Evolutionary conservation across 2,113 vertebrate genomes (phyloP).

Genomic region (Chelonoidis abingdonii): DNA sequence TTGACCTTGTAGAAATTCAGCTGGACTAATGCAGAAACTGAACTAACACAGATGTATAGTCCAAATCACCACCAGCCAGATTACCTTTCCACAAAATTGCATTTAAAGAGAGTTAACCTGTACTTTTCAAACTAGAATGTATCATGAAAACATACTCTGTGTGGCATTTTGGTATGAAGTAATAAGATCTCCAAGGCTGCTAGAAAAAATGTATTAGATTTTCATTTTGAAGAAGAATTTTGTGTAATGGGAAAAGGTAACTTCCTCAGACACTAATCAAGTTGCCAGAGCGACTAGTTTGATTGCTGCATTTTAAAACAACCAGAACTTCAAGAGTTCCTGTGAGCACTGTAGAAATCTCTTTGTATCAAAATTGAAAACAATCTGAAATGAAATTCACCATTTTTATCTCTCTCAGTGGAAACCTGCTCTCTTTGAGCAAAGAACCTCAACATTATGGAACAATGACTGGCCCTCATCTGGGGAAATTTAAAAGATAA

Average conservation of each 20-base stretch:
- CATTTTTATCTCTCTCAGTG: not conserved
- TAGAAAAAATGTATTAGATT: not conserved
- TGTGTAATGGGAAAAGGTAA: not conserved
- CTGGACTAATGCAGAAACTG: not conserved
- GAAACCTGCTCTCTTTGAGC: not conserved
- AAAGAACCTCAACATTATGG: not conserved
- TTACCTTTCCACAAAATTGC: not conserved
- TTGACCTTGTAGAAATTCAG: not conserved
- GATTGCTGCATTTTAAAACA: not conserved
- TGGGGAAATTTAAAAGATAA: not conserved
- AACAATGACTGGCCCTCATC: no score
- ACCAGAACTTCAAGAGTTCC: not conserved
- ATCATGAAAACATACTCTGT: not conserved
- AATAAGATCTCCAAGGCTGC: not conserved
- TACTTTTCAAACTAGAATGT: not conserved
- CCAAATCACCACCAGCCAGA: not conserved
- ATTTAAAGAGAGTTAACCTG: not conserved
- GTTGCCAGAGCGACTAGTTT: not conserved
- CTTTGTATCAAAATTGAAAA: not conserved
- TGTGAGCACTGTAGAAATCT: no score
- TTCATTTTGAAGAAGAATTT: not conserved
- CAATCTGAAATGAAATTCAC: not conserved
- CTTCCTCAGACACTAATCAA: not conserved
- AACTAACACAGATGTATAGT: not conserved
- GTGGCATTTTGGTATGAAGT: not conserved